Evolutionary conservation across 2,888 invertebrate genomes (phyloP).

Genomic region (Penaeus monodon): DNA sequence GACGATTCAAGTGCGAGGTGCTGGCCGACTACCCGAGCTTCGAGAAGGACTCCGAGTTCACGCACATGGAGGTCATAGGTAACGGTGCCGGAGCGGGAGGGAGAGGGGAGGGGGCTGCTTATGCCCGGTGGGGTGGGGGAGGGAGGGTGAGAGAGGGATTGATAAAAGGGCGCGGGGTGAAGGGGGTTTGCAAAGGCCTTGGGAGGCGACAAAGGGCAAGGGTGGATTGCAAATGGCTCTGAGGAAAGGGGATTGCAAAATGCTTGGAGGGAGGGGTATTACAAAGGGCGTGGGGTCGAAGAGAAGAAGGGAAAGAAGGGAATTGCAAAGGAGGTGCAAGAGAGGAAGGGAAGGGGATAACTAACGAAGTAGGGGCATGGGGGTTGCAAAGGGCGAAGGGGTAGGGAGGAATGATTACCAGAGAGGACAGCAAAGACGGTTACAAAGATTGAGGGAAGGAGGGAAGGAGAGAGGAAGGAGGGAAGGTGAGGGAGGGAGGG

Average conservation of each 20-base stretch:
- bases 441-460: not conserved
- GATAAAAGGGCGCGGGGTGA: not conserved
- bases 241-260: not conserved
- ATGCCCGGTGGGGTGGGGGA: not conserved
- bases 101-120: slow-evolving; percentile 2
- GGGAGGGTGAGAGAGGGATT: not conserved
- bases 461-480: not conserved
- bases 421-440: too few relatives aligned
- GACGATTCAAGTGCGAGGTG: slow-evolving; percentile 53
- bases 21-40: slow-evolving; percentile 53
- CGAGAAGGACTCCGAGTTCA: slow-evolving; percentile 47
- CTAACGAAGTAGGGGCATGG: too few relatives aligned
- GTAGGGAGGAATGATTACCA: too few relatives aligned
- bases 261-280: too few relatives aligned
- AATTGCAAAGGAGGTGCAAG: too few relatives aligned
- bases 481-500: not conserved
- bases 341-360: too few relatives aligned
- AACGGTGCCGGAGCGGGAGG: not conserved
- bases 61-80: slow-evolving; percentile 49
- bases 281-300: not conserved
- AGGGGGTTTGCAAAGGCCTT: not conserved
- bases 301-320: not conserved
- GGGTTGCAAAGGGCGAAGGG: too few relatives aligned
- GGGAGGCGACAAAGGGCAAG: too few relatives aligned
- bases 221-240: not conserved